Percentiles rank a stretch among this genome's conserved stretches.
Conservation (phyloP, 2,113 vertebrate species). For the Sphaerodactylus townsendi region DNA sequence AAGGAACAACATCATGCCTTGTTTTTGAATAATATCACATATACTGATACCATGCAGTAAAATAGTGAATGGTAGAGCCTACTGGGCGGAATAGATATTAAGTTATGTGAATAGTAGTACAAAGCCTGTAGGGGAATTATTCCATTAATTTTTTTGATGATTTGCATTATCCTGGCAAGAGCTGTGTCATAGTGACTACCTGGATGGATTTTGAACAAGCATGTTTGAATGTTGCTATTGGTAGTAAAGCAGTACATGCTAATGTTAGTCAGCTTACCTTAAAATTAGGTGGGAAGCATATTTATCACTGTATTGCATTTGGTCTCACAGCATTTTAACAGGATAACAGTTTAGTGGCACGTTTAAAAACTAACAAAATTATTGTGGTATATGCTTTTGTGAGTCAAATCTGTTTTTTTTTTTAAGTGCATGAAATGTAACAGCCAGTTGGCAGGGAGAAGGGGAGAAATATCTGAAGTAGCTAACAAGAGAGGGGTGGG, state of each 20-base stretch:
- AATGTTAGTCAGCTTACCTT: background rate
- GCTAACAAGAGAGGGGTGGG: too few species aligned
- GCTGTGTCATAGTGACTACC: background rate
- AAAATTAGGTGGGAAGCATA: background rate
- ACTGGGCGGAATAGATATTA: background rate
- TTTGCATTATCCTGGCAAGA: background rate
- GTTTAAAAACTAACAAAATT: too few species aligned
- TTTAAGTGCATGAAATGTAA: too few species aligned
- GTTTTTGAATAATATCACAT: background rate
- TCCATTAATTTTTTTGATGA: constrained; percentile 21
- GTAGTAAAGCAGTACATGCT: background rate
- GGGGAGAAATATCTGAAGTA: too few species aligned
- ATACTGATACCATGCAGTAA: background rate
- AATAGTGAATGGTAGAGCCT: background rate
- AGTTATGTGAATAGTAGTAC: constrained; percentile 11
- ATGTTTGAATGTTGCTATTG: background rate
- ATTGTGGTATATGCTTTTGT: too few species aligned
- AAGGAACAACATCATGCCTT: background rate
- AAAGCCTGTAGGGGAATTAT: background rate
- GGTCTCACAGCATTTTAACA: background rate
- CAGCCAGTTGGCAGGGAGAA: too few species aligned
- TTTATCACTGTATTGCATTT: background rate
- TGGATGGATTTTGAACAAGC: background rate
- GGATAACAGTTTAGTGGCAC: too few species aligned
- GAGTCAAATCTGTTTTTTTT: too few species aligned